phyloP scores from a whole-genome alignment of 1,140 invertebrate genomes.

The Ceratitis capitata region DNA sequence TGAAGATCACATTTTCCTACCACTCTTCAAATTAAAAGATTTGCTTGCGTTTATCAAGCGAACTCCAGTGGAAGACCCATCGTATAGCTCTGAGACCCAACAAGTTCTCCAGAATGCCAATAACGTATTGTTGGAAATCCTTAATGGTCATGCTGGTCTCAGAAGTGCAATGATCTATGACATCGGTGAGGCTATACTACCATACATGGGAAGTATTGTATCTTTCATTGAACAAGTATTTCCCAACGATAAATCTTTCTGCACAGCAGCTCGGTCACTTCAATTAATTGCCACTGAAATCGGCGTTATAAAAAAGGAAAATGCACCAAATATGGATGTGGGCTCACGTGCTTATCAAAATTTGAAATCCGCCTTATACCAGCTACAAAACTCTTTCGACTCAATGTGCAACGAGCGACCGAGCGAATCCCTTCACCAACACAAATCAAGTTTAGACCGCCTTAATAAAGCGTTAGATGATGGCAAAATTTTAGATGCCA shows the following conservation, averaged over 20 bases:
- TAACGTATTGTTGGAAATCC: slow-evolving; percentile 14
- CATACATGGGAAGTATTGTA: neutral
- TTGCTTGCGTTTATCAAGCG: slow-evolving; percentile 42
- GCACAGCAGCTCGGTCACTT: neutral
- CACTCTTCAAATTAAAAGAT: slow-evolving; percentile 45
- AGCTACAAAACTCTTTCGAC: neutral
- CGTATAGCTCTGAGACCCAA: neutral
- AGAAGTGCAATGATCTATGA: slow-evolving; percentile 43
- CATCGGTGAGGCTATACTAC: neutral
- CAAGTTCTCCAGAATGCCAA: slow-evolving; percentile 40
- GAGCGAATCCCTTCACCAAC: neutral
- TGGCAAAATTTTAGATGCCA: slow-evolving; percentile 41
- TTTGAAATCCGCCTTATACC: neutral
- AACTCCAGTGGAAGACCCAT: slow-evolving; percentile 19
- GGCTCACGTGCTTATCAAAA: neutral
- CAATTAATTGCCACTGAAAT: neutral
- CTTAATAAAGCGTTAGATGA: neutral
- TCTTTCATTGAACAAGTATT: neutral
- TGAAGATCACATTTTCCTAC: slow-evolving; percentile 47
- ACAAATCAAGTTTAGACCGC: neutral
- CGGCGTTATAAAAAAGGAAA: slow-evolving; percentile 18
- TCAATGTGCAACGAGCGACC: neutral
- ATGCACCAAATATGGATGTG: slow-evolving; percentile 11
- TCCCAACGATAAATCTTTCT: neutral
- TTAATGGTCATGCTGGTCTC: slow-evolving; percentile 40